Evolutionary conservation across 2,888 invertebrate species (phyloP).

Genomic region (Chirona hameri): DNA sequence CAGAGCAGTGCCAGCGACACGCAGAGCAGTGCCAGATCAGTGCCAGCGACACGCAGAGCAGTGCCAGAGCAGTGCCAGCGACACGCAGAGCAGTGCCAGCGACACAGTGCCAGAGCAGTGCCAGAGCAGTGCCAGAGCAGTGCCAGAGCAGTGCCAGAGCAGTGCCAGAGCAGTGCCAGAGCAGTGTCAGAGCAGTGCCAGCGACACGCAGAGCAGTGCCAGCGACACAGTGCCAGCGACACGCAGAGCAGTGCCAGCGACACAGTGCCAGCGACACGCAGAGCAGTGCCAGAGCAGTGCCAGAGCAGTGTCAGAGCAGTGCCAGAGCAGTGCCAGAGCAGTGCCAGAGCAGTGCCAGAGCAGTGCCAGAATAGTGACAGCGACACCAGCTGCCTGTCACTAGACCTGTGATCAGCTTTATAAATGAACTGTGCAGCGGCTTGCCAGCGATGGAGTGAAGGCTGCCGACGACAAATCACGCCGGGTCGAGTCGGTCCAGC

Average conservation of each 20-base stretch:
- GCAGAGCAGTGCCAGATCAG: too few species aligned
- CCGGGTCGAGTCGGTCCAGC: background rate
- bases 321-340: background rate
- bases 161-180: background rate
- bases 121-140: background rate
- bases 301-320: background rate
- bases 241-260: background rate
- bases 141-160: background rate
- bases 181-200: background rate
- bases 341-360: background rate
- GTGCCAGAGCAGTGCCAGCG: background rate
- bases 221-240: background rate
- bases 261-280: background rate
- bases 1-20: background rate
- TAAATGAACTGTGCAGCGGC: background rate
- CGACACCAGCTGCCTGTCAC: background rate
- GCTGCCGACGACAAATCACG: background rate
- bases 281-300: background rate
- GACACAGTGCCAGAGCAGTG: too few species aligned
- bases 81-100: too few species aligned
- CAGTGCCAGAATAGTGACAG: background rate
- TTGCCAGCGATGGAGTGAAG: background rate
- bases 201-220: background rate
- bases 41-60: too few species aligned
- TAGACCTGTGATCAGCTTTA: background rate